phyloP scores from a whole-genome alignment of 1,140 invertebrate species.

The Zaprionus capensis region DNA sequence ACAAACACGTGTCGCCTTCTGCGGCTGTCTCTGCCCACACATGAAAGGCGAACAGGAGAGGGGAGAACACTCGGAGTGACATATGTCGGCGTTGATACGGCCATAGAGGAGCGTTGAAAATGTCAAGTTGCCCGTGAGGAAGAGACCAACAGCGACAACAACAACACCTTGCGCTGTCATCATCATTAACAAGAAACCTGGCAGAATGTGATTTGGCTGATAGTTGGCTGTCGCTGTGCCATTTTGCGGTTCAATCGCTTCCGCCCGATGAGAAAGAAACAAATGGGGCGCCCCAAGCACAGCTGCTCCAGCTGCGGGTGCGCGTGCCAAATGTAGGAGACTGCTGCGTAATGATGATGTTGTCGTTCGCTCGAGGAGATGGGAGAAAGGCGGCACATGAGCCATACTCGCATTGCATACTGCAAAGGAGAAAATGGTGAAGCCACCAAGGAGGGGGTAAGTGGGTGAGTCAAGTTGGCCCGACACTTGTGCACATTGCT shows the following conservation, averaged over 20 bases:
- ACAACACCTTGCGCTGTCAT: constrained; percentile 40
- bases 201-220: constrained; percentile 42
- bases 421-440: neutral
- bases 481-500: constrained; percentile 44
- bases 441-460: neutral
- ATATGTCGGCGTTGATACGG: constrained; percentile 37
- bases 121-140: constrained; percentile 37
- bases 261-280: constrained; percentile 26
- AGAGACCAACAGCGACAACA: constrained; percentile 8
- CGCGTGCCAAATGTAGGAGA: constrained; percentile 12
- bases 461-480: constrained; percentile 8
- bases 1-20: constrained; percentile 42
- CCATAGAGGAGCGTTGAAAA: constrained; percentile 34
- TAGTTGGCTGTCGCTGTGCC: constrained; percentile 20
- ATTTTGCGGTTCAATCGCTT: constrained; percentile 51
- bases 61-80: constrained; percentile 25
- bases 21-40: constrained; percentile 21
- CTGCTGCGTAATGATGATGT: constrained; percentile 63
- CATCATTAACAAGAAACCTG: constrained; percentile 42
- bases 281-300: constrained; percentile 14
- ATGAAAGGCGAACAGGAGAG: neutral
- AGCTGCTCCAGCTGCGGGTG: neutral
- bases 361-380: constrained; percentile 21
- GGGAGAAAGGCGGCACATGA: neutral
- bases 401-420: constrained; percentile 13